phyloP scores from a whole-genome alignment of 2,888 invertebrate species.

The Euphydryas editha region DNA sequence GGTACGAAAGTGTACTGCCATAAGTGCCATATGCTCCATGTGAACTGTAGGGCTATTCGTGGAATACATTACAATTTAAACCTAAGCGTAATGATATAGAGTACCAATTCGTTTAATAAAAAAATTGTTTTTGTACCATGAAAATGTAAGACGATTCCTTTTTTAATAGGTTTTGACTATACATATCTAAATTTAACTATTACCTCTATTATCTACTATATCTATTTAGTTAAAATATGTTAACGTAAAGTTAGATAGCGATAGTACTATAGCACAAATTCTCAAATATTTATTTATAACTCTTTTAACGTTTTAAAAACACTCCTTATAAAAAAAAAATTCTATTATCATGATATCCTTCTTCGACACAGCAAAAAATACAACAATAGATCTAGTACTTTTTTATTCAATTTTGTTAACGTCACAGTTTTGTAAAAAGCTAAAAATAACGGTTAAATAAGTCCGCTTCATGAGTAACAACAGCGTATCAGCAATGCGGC shows the following conservation, averaged over 20 bases:
- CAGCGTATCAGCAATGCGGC: conserved; percentile 1
- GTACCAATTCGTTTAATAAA: background rate
- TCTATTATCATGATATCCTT: too few species aligned
- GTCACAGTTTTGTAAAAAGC: background rate
- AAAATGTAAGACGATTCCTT: background rate
- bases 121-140: background rate
- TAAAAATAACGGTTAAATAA: background rate
- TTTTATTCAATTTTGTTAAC: too few species aligned
- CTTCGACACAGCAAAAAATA: background rate
- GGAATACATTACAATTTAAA: background rate
- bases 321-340: too few species aligned
- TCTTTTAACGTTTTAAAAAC: too few species aligned
- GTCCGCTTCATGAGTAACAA: background rate
- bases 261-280: too few species aligned
- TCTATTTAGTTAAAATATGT: background rate
- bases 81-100: background rate
- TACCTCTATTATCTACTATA: background rate
- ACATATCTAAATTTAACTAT: background rate
- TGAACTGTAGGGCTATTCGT: background rate
- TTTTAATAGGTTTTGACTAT: background rate
- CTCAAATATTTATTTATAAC: too few species aligned
- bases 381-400: background rate
- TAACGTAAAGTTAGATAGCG: too few species aligned
- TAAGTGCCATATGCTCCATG: conserved; percentile 15
- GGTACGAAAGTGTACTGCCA: conserved; percentile 31